Evolutionary conservation across 2,888 invertebrate species (phyloP).

Genomic region (Diadromus collaris): DNA sequence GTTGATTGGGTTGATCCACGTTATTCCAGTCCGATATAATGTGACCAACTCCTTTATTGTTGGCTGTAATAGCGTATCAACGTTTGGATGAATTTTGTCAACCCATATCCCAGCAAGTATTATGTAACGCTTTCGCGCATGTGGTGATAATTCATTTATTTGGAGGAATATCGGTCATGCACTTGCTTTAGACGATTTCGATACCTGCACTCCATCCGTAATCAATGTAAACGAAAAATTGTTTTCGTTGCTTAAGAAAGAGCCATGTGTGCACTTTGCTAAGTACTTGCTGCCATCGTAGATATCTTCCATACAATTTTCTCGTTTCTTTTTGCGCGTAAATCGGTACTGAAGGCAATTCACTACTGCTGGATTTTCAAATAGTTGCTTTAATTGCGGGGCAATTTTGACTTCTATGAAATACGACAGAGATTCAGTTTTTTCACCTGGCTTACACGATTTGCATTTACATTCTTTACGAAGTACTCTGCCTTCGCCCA

Average conservation of each 20-base stretch:
- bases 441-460: not conserved
- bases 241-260: constrained; percentile 20
- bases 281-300: constrained; percentile 38
- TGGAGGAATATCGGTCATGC: constrained; percentile 39
- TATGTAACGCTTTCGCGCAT: constrained; percentile 42
- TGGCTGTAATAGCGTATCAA: constrained; percentile 13
- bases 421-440: not conserved
- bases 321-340: constrained; percentile 20
- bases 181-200: not conserved
- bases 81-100: not conserved
- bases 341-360: constrained; percentile 32
- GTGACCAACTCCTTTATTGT: not conserved
- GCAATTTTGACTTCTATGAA: constrained; percentile 6
- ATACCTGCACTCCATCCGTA: constrained; percentile 10
- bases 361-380: not conserved
- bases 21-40: constrained; percentile 25
- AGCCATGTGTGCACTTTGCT: constrained; percentile 12
- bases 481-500: not conserved
- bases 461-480: not conserved
- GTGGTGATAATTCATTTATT: constrained; percentile 46
- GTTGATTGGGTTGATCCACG: constrained; percentile 20
- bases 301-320: constrained; percentile 41
- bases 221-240: constrained; percentile 38
- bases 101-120: constrained; percentile 41
- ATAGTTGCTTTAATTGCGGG: not conserved